These are phyloP conservation scores for Drosophila pectinifera DNA, from an alignment of 1,140 invertebrate species.

Conservation along the genomic window DNA sequence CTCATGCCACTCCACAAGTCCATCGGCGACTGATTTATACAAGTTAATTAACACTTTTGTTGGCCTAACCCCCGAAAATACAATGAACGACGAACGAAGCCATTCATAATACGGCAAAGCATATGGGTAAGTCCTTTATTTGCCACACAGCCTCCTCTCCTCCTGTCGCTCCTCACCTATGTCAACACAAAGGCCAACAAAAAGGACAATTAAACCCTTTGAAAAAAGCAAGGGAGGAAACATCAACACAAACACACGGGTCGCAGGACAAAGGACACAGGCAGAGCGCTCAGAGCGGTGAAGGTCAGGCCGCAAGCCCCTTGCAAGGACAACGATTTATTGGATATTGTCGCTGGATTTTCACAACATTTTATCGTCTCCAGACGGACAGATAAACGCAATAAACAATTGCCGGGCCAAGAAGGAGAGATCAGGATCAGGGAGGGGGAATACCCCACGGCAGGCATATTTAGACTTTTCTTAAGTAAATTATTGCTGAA, in stretches of 20 bases:
- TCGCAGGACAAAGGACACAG: conserved; percentile 28
- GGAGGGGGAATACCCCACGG: not conserved
- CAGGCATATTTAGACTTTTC: conserved; percentile 71
- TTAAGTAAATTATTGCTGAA: conserved; percentile 80
- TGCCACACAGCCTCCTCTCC: conserved; percentile 12
- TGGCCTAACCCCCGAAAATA: conserved; percentile 46
- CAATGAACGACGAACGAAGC: conserved; percentile 36
- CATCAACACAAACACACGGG: conserved; percentile 52
- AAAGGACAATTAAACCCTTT: conserved; percentile 81
- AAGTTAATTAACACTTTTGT: conserved; percentile 80
- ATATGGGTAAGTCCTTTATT: conserved; percentile 21
- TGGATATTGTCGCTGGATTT: conserved; percentile 79
- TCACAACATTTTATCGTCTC: conserved; percentile 73
- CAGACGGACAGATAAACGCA: conserved; percentile 72
- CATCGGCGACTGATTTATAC: conserved; percentile 72
- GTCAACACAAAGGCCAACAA: conserved; percentile 71
- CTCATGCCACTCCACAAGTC: conserved; percentile 40
- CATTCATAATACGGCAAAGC: conserved; percentile 33
- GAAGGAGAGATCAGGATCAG: no score
- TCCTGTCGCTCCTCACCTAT: conserved; percentile 48
- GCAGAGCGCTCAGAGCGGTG: conserved; percentile 25
- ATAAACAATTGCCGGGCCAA: conserved; percentile 71
- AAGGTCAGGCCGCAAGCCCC: conserved; percentile 54
- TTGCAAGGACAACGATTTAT: conserved; percentile 61
- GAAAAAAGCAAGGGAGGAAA: conserved; percentile 60